phyloP scores from a whole-genome alignment of 2,888 invertebrate genomes.

The Sisyra terminalis region DNA sequence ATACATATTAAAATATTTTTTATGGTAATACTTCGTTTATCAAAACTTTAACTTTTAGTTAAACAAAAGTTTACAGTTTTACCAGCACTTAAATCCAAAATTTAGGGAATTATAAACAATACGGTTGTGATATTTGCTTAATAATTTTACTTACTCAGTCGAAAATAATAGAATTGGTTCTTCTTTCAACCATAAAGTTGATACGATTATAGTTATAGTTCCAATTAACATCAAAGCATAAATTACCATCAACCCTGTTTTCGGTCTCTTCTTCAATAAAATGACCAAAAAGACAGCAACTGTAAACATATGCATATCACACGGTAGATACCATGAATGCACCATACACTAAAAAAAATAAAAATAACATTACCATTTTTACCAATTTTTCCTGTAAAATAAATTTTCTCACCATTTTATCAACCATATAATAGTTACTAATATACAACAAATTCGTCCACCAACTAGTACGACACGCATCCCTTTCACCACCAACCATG shows the following conservation, averaged over 20 bases:
- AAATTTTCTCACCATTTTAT: constrained; percentile 31
- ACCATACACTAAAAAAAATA: constrained; percentile 40
- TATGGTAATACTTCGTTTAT: no score
- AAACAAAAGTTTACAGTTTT: no score
- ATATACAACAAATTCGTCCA: constrained; percentile 44
- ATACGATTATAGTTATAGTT: no score
- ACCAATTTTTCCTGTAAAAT: neutral
- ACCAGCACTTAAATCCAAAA: no score
- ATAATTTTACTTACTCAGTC: no score
- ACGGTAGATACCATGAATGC: constrained; percentile 51
- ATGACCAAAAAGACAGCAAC: constrained; percentile 32
- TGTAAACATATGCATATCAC: constrained; percentile 51
- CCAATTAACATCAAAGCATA: constrained; percentile 1
- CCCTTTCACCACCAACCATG: constrained; percentile 30
- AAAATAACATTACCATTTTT: neutral
- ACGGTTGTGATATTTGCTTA: no score
- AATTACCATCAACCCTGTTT: constrained; percentile 26
- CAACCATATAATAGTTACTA: constrained; percentile 38
- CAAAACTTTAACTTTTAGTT: no score
- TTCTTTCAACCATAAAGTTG: no score
- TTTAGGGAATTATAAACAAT: no score
- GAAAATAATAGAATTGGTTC: no score
- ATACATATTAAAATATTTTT: no score
- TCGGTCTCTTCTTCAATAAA: constrained; percentile 27
- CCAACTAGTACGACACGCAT: constrained; percentile 39